A percentile compares a stretch with the other conserved stretches of the same genome.
phyloP scores from a whole-genome alignment of 53 echinoderm and acorn worm species.

The Echinometra lucunter region DNA sequence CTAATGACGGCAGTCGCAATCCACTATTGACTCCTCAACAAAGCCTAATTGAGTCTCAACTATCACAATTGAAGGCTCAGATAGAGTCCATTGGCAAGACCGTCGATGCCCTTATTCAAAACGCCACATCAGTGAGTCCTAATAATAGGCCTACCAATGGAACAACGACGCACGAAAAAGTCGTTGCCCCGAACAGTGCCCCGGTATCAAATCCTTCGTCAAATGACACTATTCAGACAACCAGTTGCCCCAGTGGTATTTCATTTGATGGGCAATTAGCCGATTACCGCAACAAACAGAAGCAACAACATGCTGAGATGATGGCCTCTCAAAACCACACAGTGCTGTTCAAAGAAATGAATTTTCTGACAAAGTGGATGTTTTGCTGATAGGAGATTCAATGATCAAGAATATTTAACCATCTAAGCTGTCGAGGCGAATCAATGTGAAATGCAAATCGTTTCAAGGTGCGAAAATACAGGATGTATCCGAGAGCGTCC shows the following conservation, averaged over 20 bases:
- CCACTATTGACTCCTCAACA: background rate
- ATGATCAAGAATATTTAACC: background rate
- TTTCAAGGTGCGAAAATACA: too few relatives aligned
- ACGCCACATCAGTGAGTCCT: background rate
- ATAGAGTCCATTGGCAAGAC: background rate
- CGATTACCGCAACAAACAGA: background rate
- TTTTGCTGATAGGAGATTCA: background rate
- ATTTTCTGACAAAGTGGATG: background rate
- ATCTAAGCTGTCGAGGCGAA: background rate
- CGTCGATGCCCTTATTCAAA: background rate
- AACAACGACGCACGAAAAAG: background rate
- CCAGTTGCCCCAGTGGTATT: background rate
- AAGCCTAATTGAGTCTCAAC: background rate
- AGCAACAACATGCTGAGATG: constrained; percentile 2
- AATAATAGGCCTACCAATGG: background rate
- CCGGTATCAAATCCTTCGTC: background rate
- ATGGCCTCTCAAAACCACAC: background rate
- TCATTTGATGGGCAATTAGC: background rate
- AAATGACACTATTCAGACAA: background rate
- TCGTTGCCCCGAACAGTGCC: background rate
- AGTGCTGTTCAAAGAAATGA: background rate
- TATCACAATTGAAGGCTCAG: background rate
- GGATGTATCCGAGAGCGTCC: too few relatives aligned
- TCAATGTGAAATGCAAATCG: too few relatives aligned
- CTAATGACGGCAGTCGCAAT: background rate